These are phyloP conservation scores for Leucopsar rothschildi DNA, from an alignment of 2,113 vertebrate genomes.

Conservation along the genomic window DNA sequence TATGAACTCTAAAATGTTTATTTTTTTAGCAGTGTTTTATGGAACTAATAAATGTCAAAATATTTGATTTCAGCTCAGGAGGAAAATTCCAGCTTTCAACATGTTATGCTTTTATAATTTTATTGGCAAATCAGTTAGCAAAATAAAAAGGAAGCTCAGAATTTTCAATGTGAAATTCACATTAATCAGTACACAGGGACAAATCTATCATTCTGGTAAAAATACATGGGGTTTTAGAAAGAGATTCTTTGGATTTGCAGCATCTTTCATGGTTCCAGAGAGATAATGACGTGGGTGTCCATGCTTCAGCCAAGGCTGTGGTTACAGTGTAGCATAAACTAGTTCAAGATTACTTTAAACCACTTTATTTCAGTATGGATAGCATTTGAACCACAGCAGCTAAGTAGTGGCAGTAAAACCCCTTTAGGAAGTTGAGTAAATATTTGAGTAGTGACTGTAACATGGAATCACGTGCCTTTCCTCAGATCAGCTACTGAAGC, in stretches of 20 bases:
- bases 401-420: neutral
- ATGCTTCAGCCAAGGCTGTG: neutral
- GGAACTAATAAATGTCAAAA: conserved; percentile 66
- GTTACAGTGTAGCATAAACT: neutral
- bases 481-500: neutral
- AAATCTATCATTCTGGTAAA: neutral
- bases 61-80: conserved; percentile 51
- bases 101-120: conserved; percentile 33
- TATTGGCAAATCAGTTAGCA: conserved; percentile 37
- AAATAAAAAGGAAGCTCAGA: conserved; percentile 7
- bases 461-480: neutral
- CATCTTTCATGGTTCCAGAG: neutral
- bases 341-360: neutral
- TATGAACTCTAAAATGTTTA: conserved; percentile 56
- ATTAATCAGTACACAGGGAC: neutral
- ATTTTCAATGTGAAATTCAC: conserved; percentile 11
- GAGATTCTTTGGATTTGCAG: neutral
- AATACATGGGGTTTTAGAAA: neutral
- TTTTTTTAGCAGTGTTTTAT: conserved; percentile 64
- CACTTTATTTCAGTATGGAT: neutral
- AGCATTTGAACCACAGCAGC: neutral
- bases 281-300: neutral
- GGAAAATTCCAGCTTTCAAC: conserved; percentile 55
- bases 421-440: conserved; percentile 6
- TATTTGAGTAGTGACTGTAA: conserved; percentile 19